Percentiles rank a stretch among this genome's conserved stretches.
phyloP scores from a whole-genome alignment of 2,113 vertebrate species.

The Bubo blakistoni region DNA sequence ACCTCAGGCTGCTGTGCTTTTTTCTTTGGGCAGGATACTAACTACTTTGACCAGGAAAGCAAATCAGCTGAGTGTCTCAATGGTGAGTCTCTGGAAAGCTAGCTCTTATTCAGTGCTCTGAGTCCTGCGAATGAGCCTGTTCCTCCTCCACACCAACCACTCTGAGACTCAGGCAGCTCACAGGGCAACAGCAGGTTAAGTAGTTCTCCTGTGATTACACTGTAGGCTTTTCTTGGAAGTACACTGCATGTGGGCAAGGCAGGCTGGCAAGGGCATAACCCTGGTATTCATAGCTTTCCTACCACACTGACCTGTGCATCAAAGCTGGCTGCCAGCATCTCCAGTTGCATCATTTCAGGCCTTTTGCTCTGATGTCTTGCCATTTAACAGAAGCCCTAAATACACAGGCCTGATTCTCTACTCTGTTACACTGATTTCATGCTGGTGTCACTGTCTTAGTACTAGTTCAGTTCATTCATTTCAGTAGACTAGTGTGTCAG shows the following conservation, averaged over 20 bases:
- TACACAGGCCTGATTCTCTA: slow-evolving; percentile 1
- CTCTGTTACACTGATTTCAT: background rate
- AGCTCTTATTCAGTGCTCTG: background rate
- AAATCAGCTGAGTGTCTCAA: background rate
- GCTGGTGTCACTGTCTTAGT: background rate
- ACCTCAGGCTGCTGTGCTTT: background rate
- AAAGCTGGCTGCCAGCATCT: slow-evolving; percentile 34
- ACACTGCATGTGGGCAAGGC: slow-evolving; percentile 14
- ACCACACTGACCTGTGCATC: slow-evolving; percentile 10
- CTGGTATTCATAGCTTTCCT: slow-evolving; percentile 54
- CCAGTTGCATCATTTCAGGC: slow-evolving; percentile 21
- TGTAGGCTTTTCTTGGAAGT: slow-evolving; percentile 57
- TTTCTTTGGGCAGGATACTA: background rate
- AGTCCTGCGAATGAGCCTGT: background rate
- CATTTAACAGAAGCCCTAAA: background rate
- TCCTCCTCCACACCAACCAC: background rate
- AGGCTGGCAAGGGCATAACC: slow-evolving; percentile 59
- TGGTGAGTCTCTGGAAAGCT: background rate
- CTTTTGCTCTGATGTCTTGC: slow-evolving; percentile 24
- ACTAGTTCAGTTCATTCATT: background rate
- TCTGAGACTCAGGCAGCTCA: background rate
- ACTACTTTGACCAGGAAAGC: background rate
- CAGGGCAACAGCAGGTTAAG: slow-evolving; percentile 6
- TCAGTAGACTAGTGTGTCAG: background rate
- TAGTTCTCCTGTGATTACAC: background rate